Conservation (phyloP, 1,140 invertebrate genomes). For the Helicoverpa armigera region DNA sequence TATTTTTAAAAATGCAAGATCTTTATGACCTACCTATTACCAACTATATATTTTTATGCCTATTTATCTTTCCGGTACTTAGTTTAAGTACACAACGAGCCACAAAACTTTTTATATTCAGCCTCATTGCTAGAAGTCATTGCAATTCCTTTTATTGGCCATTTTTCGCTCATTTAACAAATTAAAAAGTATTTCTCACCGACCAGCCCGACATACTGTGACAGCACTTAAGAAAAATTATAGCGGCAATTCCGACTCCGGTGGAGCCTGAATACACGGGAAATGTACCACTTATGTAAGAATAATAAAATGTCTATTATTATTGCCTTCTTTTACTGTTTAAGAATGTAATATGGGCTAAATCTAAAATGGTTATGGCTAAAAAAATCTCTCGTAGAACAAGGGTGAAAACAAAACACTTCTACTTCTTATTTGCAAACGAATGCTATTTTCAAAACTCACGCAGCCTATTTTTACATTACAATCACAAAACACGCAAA, state of each 20-base stretch:
- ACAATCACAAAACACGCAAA: not conserved
- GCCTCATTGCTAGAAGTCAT: not conserved
- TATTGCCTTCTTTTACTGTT: not conserved
- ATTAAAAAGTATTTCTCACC: slow-evolving; percentile 37
- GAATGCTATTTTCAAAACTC: too few species aligned
- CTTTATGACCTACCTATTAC: too few species aligned
- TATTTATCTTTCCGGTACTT: too few species aligned
- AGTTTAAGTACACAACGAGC: not conserved
- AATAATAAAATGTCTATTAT: slow-evolving; percentile 21
- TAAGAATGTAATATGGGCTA: not conserved
- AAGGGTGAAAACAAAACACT: too few species aligned
- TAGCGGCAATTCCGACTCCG: slow-evolving; percentile 30
- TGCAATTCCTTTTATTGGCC: slow-evolving; percentile 5
- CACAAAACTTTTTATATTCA: not conserved
- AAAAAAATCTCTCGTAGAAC: too few species aligned
- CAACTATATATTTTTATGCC: too few species aligned
- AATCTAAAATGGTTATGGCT: too few species aligned
- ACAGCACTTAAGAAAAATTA: slow-evolving; percentile 36
- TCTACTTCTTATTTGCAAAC: too few species aligned
- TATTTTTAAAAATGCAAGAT: too few species aligned
- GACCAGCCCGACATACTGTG: slow-evolving; percentile 3
- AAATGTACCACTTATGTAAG: slow-evolving; percentile 20
- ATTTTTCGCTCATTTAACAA: slow-evolving; percentile 19
- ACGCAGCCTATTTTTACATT: too few species aligned
- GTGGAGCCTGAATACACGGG: slow-evolving; percentile 28